Conservation (phyloP, 1,140 invertebrate genomes). For the Galleria mellonella region DNA sequence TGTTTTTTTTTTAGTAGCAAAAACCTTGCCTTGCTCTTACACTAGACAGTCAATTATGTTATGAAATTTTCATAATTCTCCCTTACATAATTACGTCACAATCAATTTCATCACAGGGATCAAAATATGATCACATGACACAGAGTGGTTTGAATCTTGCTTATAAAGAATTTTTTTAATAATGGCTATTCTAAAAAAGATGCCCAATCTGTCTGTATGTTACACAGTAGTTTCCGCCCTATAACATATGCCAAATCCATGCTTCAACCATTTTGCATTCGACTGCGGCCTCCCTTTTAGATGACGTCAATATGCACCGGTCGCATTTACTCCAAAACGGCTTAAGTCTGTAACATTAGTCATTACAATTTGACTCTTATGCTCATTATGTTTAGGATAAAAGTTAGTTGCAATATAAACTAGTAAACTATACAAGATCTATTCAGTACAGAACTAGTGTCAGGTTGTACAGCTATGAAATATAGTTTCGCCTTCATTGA, state of each 20-base stretch:
- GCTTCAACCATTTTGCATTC: conserved; percentile 69
- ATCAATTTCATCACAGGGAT: too few relatives aligned
- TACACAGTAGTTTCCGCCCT: conserved; percentile 49
- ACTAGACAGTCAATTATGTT: too few relatives aligned
- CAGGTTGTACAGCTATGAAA: conserved; percentile 44
- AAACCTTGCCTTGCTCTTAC: too few relatives aligned
- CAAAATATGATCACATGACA: too few relatives aligned
- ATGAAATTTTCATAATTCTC: too few relatives aligned
- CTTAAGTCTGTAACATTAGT: conserved; percentile 8
- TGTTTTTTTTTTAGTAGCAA: too few relatives aligned
- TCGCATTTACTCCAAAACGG: conserved; percentile 16
- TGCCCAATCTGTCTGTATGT: conserved; percentile 31
- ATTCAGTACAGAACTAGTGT: conserved; percentile 24
- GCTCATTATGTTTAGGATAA: not conserved
- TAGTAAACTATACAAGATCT: conserved; percentile 15
- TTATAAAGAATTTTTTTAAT: too few relatives aligned
- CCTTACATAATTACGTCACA: too few relatives aligned
- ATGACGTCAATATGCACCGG: conserved; percentile 64
- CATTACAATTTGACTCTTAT: conserved; percentile 8
- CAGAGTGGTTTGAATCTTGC: too few relatives aligned
- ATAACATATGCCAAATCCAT: conserved; percentile 73
- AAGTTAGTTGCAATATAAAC: conserved; percentile 3
- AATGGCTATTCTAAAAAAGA: too few relatives aligned
- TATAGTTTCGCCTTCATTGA: conserved; percentile 72
- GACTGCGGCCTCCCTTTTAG: conserved; percentile 61